Base-by-base conservation (phyloP, 2,113 vertebrate species). In the Lipophrys pholis region DNA sequence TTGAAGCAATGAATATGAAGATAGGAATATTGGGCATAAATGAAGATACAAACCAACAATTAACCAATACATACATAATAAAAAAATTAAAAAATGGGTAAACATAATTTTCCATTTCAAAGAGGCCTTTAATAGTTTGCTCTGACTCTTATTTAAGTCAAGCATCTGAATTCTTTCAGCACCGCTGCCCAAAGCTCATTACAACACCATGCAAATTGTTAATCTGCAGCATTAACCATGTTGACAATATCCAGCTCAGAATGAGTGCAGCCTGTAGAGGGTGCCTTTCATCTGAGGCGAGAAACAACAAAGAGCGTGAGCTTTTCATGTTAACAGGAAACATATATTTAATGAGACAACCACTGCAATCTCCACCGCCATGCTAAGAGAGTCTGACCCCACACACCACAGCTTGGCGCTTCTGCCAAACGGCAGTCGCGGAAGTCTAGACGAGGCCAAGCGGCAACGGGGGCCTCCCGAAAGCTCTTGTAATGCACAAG, bases 291-390 rank as follows among this genome's bases (percentile, higher is more conserved):
- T 76, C 64, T 49, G 52, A 60, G 41, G 54, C 51, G 40, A 48
- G 52, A 16, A 69, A 64, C 67, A 80, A 66, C 76, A 79, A 59
- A 78, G 78, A 81, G 53, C 70, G 45, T 15, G 50, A 61, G 80
- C 76, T 68, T 68, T 36, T 62, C 68, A 76, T 83, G 81, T 81
- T 79, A 79, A 84, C 81, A 73, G 84, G 76, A 88, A 90, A 85
- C 78, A 49, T 80, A 73, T 73, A 85, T 82, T 87, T 85, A 78
- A 86, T 80, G 73, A 85, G 70, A 87, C 76, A 77, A 73, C 81
- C 74, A 16, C 66, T 61, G 77, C 75, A 78, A 84, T 81, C 81
- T 83, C 58, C 12, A 50, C 82, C 49, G 71, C 81, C 76, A 62
- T 16, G 71, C 77, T 81, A 85, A 83, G 69, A 49, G 70, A 80